Percentiles rank a stretch among this genome's conserved stretches.
Conservation (phyloP, 37 sponge, comb jelly and placozoan species). For the Axinella damicornis region DNA sequence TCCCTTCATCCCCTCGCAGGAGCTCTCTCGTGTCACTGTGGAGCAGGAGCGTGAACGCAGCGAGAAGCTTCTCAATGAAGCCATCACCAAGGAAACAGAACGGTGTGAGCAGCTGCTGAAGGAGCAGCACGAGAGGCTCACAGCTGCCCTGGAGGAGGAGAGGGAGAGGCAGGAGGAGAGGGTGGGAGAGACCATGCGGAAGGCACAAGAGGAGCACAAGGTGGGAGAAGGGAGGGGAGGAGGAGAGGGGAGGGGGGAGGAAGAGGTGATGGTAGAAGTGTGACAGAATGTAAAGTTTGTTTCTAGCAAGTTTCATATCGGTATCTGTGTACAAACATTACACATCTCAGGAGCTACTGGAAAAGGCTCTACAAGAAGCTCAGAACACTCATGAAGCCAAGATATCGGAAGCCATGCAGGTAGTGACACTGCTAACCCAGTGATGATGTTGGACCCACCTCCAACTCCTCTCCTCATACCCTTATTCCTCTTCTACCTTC, state of each 20-base stretch:
- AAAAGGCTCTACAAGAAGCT: slow-evolving; percentile 39
- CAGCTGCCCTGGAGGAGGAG: slow-evolving; percentile 66
- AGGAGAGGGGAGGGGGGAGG: background rate
- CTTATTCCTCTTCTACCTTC: too few relatives aligned
- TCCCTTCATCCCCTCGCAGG: slow-evolving; percentile 25
- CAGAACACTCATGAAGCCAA: slow-evolving; percentile 25
- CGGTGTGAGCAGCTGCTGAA: slow-evolving; percentile 60
- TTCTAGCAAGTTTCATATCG: too few relatives aligned
- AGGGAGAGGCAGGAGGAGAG: slow-evolving; percentile 39
- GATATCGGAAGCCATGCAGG: slow-evolving; percentile 66
- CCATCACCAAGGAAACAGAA: slow-evolving; percentile 64
- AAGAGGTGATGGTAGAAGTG: background rate
- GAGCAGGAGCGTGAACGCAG: slow-evolving; percentile 65
- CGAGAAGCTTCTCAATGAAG: slow-evolving; percentile 65
- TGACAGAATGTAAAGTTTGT: background rate
- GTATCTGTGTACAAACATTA: too few relatives aligned
- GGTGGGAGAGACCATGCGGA: slow-evolving; percentile 38
- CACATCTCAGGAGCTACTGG: slow-evolving; percentile 22
- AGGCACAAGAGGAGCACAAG: slow-evolving; percentile 54
- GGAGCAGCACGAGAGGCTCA: slow-evolving; percentile 66
- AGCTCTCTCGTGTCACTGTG: slow-evolving; percentile 52
- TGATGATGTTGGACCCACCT: too few relatives aligned
- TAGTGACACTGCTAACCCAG: background rate
- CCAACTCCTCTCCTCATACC: too few relatives aligned
- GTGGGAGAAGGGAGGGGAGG: background rate